A percentile compares a stretch with the other conserved stretches of the same genome.
Evolutionary conservation across 2,888 invertebrate species (phyloP).

Genomic region (Lepidochrysops patricia): DNA sequence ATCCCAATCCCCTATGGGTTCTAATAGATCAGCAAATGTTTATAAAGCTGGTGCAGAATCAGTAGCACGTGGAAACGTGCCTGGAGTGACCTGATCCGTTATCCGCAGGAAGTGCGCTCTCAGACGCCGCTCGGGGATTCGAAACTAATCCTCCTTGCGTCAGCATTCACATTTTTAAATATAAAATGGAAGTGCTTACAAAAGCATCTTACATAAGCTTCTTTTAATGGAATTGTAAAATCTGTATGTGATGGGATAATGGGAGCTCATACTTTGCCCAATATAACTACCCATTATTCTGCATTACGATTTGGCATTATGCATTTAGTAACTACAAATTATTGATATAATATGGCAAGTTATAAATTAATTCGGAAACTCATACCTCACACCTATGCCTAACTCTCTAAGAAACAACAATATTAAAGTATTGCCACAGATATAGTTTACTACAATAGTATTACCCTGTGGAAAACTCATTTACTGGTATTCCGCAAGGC

Average conservation of each 20-base stretch:
- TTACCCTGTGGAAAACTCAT: not conserved
- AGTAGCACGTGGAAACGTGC: conserved; percentile 44
- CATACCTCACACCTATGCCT: too few relatives aligned
- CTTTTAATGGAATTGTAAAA: not conserved
- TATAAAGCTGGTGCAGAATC: conserved; percentile 15
- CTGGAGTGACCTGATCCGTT: conserved; percentile 45
- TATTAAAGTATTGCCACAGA: too few relatives aligned
- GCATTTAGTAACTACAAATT: too few relatives aligned
- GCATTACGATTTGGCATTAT: too few relatives aligned
- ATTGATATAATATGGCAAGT: too few relatives aligned
- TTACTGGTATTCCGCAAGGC: not conserved
- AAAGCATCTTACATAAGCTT: not conserved
- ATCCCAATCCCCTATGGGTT: too few relatives aligned
- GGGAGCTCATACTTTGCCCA: not conserved
- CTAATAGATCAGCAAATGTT: not conserved
- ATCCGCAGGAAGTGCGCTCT: conserved; percentile 63
- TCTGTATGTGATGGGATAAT: not conserved
- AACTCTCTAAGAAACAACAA: too few relatives aligned
- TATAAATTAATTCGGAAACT: too few relatives aligned
- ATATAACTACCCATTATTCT: not conserved
- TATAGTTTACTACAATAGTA: too few relatives aligned
- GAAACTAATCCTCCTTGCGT: conserved; percentile 6
- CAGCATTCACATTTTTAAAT: conserved; percentile 26
- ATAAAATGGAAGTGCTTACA: not conserved
- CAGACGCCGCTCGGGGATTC: conserved; percentile 28